Evolutionary conservation across 1,140 invertebrate species (phyloP), one percentile per base, ranked within the genome.

Genomic region (Danaus plexippus): DNA sequence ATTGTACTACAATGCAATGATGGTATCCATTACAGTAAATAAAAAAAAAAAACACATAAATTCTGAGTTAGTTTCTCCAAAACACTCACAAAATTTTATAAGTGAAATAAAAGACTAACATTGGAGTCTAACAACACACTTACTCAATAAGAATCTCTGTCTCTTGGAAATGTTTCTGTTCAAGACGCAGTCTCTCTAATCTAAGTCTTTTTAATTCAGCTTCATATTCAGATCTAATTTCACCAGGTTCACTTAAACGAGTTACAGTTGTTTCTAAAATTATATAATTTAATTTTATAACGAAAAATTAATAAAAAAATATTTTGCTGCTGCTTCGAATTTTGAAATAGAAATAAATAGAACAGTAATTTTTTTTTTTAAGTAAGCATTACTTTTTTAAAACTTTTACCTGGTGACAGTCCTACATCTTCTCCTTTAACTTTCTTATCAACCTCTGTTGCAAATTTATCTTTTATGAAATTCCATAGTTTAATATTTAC

Each of bases 151-250:
- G 63, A 59, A 76, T 59, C 56, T 86, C 77, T 18, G 81, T 87
- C 56, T 88, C 77, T 47, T 81, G 64, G 32, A 80, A 68, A 43
- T 87, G 80, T 61, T 87, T 86, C 56, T 87, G 66, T 67, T 88
- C 84, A 50, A 79, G 69, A 40, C 65, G 67, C 46, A 76, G 52
- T 11, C 81, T 61, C 56, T 92, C 90, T 66, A 88, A 83, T 69
- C 89, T 79, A 3, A 89, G 78, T 63, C 89, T 88, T 71, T 89
- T 82, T 43, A 93, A 75, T 81, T 93, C 90, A 57, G 87, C 87
- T 85, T 94, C 90, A 89, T 93, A 94, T 87, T 94, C 92, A 60
- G 87, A 85, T 54, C 90, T 87, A 60, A 94, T 93, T 73, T 93
- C 92, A 48, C 93, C 93, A 44, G 91, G 91, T 72, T 67, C 67